Conservation (phyloP, 1,140 invertebrate species). For the Drosophila rufa region DNA sequence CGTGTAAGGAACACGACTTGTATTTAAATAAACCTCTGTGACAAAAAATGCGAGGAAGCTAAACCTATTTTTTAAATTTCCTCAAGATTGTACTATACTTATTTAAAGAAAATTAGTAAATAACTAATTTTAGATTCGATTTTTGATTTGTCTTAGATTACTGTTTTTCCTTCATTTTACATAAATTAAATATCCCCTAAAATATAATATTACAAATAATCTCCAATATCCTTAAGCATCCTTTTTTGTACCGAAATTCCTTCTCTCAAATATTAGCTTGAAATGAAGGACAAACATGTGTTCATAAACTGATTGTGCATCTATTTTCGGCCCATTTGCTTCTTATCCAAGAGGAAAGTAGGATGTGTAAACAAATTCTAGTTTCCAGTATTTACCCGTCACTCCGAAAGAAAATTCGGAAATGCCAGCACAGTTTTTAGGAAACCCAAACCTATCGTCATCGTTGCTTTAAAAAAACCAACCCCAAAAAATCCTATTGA, state of each 20-base stretch:
- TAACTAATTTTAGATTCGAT: too few species aligned
- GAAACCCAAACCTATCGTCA: not conserved
- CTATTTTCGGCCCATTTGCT: not conserved
- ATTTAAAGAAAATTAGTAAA: too few species aligned
- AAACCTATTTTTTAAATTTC: too few species aligned
- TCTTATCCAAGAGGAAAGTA: too few species aligned
- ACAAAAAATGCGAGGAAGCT: not conserved
- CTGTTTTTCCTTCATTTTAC: too few species aligned
- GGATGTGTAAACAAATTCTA: not conserved
- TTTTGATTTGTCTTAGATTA: too few species aligned
- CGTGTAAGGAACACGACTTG: not conserved
- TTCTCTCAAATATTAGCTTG: too few species aligned
- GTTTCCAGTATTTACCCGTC: not conserved
- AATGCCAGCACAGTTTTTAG: not conserved
- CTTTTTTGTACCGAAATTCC: too few species aligned
- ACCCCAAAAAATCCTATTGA: not conserved
- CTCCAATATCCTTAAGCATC: too few species aligned
- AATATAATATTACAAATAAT: too few species aligned
- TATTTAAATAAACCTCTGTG: not conserved
- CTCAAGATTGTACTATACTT: too few species aligned
- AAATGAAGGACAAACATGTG: not conserved
- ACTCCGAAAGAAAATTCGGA: constrained; percentile 5
- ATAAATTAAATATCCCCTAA: too few species aligned
- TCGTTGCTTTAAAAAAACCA: not conserved
- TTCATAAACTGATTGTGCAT: not conserved